Conservation (phyloP, 2,888 invertebrate genomes). For the Oligia fasciuncula region DNA sequence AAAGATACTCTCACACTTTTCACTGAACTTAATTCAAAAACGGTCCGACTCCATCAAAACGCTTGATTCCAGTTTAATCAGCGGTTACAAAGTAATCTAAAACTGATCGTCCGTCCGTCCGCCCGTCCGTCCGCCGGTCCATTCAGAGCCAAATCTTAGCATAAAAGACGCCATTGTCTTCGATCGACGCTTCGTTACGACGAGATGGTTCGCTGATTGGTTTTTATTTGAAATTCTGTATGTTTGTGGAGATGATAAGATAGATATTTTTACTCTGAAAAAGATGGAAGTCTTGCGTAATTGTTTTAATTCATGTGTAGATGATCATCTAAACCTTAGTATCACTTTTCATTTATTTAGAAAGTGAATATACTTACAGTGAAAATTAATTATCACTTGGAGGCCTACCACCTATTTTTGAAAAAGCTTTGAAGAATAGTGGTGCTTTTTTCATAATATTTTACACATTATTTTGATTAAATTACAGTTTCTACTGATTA, state of each 20-base stretch:
- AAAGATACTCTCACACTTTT: neutral
- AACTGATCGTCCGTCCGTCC: slow-evolving; percentile 69
- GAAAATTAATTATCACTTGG: neutral
- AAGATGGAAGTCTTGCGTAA: neutral
- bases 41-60: slow-evolving; percentile 39
- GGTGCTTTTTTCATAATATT: neutral
- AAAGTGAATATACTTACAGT: neutral
- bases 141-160: slow-evolving; percentile 67
- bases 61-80: slow-evolving; percentile 68
- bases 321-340: neutral
- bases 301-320: neutral
- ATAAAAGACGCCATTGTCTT: slow-evolving; percentile 70
- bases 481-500: neutral
- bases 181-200: slow-evolving; percentile 54
- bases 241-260: slow-evolving; percentile 15
- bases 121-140: slow-evolving; percentile 64
- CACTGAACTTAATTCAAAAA: slow-evolving; percentile 44
- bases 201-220: slow-evolving; percentile 56
- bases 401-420: neutral
- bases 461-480: neutral
- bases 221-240: slow-evolving; percentile 61
- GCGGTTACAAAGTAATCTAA: slow-evolving; percentile 73
- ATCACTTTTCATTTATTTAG: neutral
- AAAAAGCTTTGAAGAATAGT: neutral
- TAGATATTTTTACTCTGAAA: neutral